Evolutionary conservation across 2,797 vertebrate species (phyloP), one percentile per base, ranked within the genome.

Genomic region (Manis pentadactyla): DNA sequence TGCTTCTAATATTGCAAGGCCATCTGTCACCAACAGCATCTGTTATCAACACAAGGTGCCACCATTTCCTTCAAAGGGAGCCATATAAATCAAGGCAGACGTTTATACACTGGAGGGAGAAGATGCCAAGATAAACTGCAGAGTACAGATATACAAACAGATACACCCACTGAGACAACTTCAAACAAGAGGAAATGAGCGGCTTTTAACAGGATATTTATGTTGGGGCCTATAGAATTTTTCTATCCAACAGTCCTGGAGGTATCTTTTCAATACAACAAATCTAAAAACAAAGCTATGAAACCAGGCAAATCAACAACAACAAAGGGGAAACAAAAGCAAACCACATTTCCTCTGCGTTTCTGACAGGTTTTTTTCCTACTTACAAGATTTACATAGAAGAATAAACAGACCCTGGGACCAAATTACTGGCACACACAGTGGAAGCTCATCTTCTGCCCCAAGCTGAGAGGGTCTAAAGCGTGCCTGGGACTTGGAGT

Each of bases 51-150:
- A 87, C 13, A 14, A 83, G 42, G 71, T 96, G 81, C 71, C 51
- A 92, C 77, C 61, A 42, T 23, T 87, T 87, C 92, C 93, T 95
- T 79, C 90, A 79, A 89, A 95, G 57, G 53, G 57, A 95, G 23
- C 4, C 7, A 63, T 59, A 87, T 93, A 97, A 97, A 97, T 97
- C 97, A 97, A 29, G 57, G 94, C 87, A 91, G 88, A 87, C 31
- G 71, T 97, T 97, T 96, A 93, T 4, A 85, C 8, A n/a, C 57
- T n/a, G 55, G 46, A 46, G 46, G 34, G 91, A 92, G n/a, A 68
- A 66, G 51, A 31, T 49, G 75, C 69, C 93, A 91, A 97, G 82
- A 89, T 91, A 94, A 97, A 79, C 53, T 71, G 51, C 57, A 82
- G 57, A 73, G 66, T 34, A 73, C 9, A 59, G 49, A 61, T 39